Evolutionary conservation across 2,113 vertebrate genomes (phyloP), one percentile per base, ranked within the genome.

Genomic region (Lophotis ruficrista): DNA sequence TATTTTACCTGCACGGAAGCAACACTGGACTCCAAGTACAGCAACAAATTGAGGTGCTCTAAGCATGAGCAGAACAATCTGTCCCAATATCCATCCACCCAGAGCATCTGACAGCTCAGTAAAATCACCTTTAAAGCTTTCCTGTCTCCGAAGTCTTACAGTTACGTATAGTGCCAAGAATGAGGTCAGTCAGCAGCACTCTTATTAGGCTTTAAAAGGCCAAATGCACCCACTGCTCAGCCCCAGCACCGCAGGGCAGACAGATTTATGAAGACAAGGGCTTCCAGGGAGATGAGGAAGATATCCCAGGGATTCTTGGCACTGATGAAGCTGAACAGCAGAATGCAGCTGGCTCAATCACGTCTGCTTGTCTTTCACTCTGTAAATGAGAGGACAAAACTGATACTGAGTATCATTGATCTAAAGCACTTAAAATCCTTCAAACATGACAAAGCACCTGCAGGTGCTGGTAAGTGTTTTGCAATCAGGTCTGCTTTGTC

Each of bases 401-500:
- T 53, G 70, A 51, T 58, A 57, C 47, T n/a, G 14, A 78, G n/a
- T 47, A 76, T 76, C 41, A n/a, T 56, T 53, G 64, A 28, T 18
- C 64, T 24, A 9, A 73, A 77, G 77, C 41, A 43, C 62, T 94
- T 71, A 4, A 76, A 71, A 72, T 50, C 80, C 68, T 38, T 57
- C 62, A 21, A 83, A 24, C 54, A 43, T 27, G 37, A 84, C 51
- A 75, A 51, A 96, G 81, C 43, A 45, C 16, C 57, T 83, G 72
- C 92, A 94, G 92, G 47, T 94, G 91, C 61, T 35, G 25, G 2
- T 11, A 22, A 89, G 93, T 60, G 61, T 75, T 93, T 53, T 65
- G 90, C 89, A 89, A 93, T 91, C 93, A 96, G 68, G 22, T 83
- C 62, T 87, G 47, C 86, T 94, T 94, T 94, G 61, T 93, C 70